Percentiles rank a stretch among this genome's conserved stretches.
These are phyloP conservation scores for Thumatha senex DNA, from an alignment of 2,888 invertebrate species.

Conservation along the genomic window DNA sequence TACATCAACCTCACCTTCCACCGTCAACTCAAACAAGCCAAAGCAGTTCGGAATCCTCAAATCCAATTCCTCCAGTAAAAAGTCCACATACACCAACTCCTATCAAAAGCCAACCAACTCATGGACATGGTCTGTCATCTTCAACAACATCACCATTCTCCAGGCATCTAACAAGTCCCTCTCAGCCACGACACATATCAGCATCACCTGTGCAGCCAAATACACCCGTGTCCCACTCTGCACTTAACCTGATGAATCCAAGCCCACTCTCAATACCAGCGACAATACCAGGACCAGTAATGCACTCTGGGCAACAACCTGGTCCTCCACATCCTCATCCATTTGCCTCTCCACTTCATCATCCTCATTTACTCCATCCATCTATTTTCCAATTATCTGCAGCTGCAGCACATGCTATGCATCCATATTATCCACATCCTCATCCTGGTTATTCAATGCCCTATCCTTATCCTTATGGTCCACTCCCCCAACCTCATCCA, in stretches of 20 bases:
- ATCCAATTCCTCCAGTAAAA: constrained; percentile 82
- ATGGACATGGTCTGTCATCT: constrained; percentile 70
- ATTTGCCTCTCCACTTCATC: constrained; percentile 87
- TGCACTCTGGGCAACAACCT: constrained; percentile 90
- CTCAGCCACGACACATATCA: constrained; percentile 76
- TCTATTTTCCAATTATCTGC: constrained; percentile 84
- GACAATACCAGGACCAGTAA: constrained; percentile 86
- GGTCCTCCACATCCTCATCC: constrained; percentile 87
- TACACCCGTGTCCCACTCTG: constrained; percentile 83
- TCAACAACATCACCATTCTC: constrained; percentile 79
- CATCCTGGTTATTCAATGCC: constrained; percentile 88
- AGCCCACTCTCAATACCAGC: constrained; percentile 85
- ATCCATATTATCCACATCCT: constrained; percentile 88
- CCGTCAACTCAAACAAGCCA: constrained; percentile 76
- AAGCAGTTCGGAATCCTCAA: constrained; percentile 66
- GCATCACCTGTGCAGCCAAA: constrained; percentile 75
- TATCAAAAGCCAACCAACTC: constrained; percentile 74
- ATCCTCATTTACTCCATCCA: constrained; percentile 87
- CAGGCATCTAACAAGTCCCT: constrained; percentile 76
- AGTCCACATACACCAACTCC: constrained; percentile 82
- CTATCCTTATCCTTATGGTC: constrained; percentile 88
- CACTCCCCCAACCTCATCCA: constrained; percentile 89
- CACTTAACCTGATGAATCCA: constrained; percentile 85
- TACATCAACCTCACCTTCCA: constrained; percentile 77
- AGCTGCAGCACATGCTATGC: constrained; percentile 86